phyloP scores from a whole-genome alignment of 1,140 invertebrate genomes.

The Diprion similis region DNA sequence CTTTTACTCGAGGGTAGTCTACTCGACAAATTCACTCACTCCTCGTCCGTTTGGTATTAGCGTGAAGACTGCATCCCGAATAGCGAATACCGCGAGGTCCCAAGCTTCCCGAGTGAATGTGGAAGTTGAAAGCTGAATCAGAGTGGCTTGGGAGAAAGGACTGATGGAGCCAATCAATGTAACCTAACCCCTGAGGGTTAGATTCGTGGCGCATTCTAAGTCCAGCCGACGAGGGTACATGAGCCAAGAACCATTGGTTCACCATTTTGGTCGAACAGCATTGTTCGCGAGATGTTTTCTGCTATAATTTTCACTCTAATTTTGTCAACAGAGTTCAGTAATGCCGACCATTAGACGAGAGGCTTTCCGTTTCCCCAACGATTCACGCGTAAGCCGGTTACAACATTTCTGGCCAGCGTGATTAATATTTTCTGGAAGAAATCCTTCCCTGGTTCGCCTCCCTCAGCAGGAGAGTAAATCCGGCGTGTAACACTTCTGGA shows the following conservation, averaged over 20 bases:
- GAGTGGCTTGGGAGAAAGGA: not conserved
- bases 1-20: not conserved
- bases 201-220: not conserved
- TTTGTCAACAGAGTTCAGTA: no score
- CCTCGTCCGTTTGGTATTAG: no score
- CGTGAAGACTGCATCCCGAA: no score
- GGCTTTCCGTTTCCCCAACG: no score
- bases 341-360: no score
- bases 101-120: not conserved
- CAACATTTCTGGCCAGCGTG: no score
- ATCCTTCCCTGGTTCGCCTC: no score
- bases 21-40: not conserved
- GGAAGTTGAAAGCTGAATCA: not conserved
- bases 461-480: no score
- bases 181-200: not conserved
- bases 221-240: not conserved
- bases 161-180: conserved; percentile 7
- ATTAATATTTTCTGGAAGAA: no score
- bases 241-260: not conserved
- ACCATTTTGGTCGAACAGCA: not conserved
- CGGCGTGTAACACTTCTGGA: no score
- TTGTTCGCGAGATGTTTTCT: not conserved
- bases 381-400: no score
- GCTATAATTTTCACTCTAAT: no score
- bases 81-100: not conserved